A percentile compares a stretch with the other conserved stretches of the same genome.
These are phyloP conservation scores for Villa cingulata DNA, from an alignment of 2,888 invertebrate species.

Conservation along the genomic window DNA sequence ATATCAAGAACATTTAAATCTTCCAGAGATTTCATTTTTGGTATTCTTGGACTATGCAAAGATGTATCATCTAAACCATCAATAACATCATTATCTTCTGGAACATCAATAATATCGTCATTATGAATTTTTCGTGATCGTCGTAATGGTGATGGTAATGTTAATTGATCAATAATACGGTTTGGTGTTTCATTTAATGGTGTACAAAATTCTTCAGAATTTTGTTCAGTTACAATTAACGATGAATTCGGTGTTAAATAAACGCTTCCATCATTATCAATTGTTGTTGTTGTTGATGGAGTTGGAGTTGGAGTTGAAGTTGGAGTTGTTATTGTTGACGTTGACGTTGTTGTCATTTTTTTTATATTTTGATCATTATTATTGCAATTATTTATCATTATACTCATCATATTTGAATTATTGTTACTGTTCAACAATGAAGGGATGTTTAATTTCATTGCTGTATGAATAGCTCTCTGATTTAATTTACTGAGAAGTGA, in stretches of 20 bases:
- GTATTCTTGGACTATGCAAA: slow-evolving; percentile 32
- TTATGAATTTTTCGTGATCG: slow-evolving; percentile 1
- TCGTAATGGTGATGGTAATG: slow-evolving; percentile 17
- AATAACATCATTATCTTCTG: slow-evolving; percentile 18
- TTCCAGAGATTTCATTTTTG: slow-evolving; percentile 35
- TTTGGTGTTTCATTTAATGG: slow-evolving; percentile 28
- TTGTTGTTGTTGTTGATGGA: slow-evolving; percentile 11
- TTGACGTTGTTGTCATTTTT: not conserved
- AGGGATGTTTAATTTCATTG: slow-evolving; percentile 34
- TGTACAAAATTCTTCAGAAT: slow-evolving; percentile 30
- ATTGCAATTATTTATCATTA: no score
- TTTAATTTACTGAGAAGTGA: slow-evolving; percentile 37
- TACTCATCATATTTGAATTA: no score
- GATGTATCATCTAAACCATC: slow-evolving; percentile 34
- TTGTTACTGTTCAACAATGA: slow-evolving; percentile 19
- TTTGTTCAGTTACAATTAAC: slow-evolving; percentile 20
- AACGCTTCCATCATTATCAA: slow-evolving; percentile 20
- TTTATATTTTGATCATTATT: slow-evolving; percentile 7
- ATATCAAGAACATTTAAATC: slow-evolving; percentile 34
- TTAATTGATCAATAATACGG: slow-evolving; percentile 19
- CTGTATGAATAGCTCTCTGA: slow-evolving; percentile 30
- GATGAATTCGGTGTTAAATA: slow-evolving; percentile 34
- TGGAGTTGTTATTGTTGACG: slow-evolving; percentile 16
- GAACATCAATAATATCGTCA: slow-evolving; percentile 16
- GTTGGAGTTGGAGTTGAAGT: not conserved